Evolutionary conservation across 1,140 invertebrate genomes (phyloP), one percentile per base, ranked within the genome.

Genomic region (Lepidurus arcticus): DNA sequence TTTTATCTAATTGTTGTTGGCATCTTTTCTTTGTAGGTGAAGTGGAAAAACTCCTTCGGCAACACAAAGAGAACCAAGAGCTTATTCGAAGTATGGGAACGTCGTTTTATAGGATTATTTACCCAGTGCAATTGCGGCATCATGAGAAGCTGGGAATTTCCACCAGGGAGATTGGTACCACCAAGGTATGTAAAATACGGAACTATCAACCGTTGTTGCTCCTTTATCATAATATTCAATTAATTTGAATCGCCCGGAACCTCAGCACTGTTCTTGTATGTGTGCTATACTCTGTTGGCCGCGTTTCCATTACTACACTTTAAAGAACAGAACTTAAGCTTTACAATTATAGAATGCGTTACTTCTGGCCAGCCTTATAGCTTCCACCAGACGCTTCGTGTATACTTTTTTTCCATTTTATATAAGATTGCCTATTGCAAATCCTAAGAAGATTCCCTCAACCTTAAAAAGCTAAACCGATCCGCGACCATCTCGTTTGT

Each of bases 71-170:
- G 85, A 97, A 97, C 86, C 93, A 95, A 86, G 92, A 95, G 85
- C 87, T 97, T 88, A 92, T 96, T 81, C 89, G 90, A 80, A 94
- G 93, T 86, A 94, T 96, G 85, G 93, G 93, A 80, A 90, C 90
- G 74, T 91, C 94, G 85, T 95, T 91, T 85, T 96, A 95, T 88
- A 94, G 96, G 87, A 95, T 97, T 85, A 95, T 96, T 82, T 96
- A 96, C 88, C 94, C 94, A 78, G 93, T 95, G 81, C 95, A 96
- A 88, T 88, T 96, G 84, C 91, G 94, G 79, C 93, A 95, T 86
- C 94, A 96, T 88, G 93, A 95, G 87, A 96, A 96, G 88, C 94
- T 96, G 92, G 94, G 94, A 83, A 96, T 96, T 84, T 95, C 84
- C 34, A 94, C 93, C 79, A 89, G 93, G 84, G 93, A 95, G 81